Conservation (phyloP, 2,888 invertebrate genomes). For the Nemotelus pantherinus region DNA sequence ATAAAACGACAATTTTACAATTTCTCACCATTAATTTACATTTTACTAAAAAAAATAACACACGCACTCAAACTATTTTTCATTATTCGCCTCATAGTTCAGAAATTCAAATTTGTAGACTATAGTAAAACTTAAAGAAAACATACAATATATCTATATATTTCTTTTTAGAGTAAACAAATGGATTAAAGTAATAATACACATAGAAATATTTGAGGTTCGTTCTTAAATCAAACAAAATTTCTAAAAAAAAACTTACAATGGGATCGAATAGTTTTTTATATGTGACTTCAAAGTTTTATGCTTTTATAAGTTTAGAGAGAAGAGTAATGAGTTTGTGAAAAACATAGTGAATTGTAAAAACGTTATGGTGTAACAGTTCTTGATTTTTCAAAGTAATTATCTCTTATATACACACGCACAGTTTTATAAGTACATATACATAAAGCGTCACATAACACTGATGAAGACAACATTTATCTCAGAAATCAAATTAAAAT, state of each 20-base stretch:
- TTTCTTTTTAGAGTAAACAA: neutral
- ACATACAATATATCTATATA: no score
- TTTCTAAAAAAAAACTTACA: neutral
- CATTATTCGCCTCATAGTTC: no score
- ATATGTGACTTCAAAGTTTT: no score
- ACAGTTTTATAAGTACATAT: slow-evolving; percentile 5
- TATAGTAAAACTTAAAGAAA: no score
- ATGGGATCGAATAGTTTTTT: neutral
- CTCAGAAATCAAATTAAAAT: no score
- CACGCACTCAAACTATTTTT: neutral
- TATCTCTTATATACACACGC: neutral
- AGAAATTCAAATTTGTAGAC: no score
- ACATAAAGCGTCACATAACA: neutral
- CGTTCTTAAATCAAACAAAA: slow-evolving; percentile 9
- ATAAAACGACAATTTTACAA: slow-evolving; percentile 16
- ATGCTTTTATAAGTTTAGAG: no score
- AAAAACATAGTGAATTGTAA: neutral
- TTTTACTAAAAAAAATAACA: neutral
- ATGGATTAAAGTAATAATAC: slow-evolving; percentile 22
- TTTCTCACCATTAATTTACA: neutral
- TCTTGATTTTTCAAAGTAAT: neutral
- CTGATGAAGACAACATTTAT: no score
- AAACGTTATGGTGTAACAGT: neutral
- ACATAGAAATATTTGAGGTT: slow-evolving; percentile 27
- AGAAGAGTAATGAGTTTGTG: neutral